Conservation (phyloP, 2,797 vertebrate species). For the Epinephelus awoara region DNA sequence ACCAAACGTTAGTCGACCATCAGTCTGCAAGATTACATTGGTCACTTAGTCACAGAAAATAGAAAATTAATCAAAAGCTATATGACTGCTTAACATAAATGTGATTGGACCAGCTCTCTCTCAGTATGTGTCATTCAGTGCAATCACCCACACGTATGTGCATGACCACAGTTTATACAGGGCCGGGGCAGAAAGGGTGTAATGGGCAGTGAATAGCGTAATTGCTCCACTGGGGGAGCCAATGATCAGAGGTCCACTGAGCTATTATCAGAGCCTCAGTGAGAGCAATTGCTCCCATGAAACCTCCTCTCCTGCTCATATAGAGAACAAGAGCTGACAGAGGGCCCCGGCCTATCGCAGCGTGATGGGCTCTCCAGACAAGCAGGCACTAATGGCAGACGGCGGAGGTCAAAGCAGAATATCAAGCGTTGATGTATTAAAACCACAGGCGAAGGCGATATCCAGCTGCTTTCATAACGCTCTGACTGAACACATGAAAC, state of each 20-base stretch:
- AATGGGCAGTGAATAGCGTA: conserved; percentile 52
- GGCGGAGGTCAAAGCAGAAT: conserved; percentile 60
- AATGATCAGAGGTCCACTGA: conserved; percentile 44
- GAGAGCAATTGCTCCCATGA: conserved; percentile 53
- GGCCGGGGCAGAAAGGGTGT: conserved; percentile 27
- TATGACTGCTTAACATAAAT: background rate
- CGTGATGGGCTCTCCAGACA: conserved; percentile 60
- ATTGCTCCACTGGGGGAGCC: conserved; percentile 54
- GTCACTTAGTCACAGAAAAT: too few species aligned
- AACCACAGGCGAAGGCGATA: conserved; percentile 34
- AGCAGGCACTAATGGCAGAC: conserved; percentile 52
- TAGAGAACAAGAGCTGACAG: conserved; percentile 54
- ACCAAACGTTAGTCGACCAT: too few species aligned
- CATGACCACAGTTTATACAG: conserved; percentile 20
- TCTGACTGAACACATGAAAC: background rate
- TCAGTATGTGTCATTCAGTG: background rate
- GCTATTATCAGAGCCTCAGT: conserved; percentile 54
- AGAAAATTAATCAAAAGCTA: too few species aligned
- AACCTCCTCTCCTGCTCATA: conserved; percentile 36
- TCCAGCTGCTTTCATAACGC: conserved; percentile 50
- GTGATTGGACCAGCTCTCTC: background rate
- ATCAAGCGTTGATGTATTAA: conserved; percentile 53
- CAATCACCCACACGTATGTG: background rate
- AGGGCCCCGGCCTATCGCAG: conserved; percentile 38
- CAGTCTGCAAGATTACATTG: too few species aligned